Base-by-base conservation (phyloP, 1,140 invertebrate species). In the Philaenus spumarius region DNA sequence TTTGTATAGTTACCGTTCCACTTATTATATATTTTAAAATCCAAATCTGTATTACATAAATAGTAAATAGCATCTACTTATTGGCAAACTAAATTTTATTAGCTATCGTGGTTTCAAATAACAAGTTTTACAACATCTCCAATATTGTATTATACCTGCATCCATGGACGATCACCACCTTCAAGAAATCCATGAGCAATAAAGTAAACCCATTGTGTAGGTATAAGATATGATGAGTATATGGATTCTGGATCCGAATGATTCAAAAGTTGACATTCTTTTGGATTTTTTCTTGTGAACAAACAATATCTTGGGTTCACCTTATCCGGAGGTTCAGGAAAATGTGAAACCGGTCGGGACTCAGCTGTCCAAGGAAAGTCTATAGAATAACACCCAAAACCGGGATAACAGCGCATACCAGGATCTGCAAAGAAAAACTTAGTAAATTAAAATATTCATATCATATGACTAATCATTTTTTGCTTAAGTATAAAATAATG, bases 101-200 rank as follows among this genome's bases (percentile, higher is more conserved):
- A n/a, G n/a, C n/a, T n/a, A n/a, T n/a, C n/a, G n/a, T n/a, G n/a
- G n/a, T n/a, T n/a, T n/a, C n/a, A n/a, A n/a, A n/a, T n/a, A n/a
- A n/a, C n/a, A n/a, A n/a, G n/a, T n/a, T n/a, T n/a, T n/a, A n/a
- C n/a, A n/a, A n/a, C n/a, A n/a, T n/a, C n/a, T n/a, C n/a, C n/a
- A n/a, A n/a, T n/a, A n/a, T n/a, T n/a, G n/a, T n/a, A n/a, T n/a
- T 68, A 67, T 73, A 91, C 87, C 68, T 75, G 67, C 4, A 78
- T 70, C 90, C 90, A 93, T 26, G 77, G 73, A 63, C 86, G 85
- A 58, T 85, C 78, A 3, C 90, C 89, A 42, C 84, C 83, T 66
- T 94, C 91, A 30, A 93, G 72, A 67, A 90, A 95, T 6, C 92
- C 92, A 66, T 95, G 92, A 9, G 84, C 80, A 30, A 95, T 82